These are phyloP conservation scores for Sphenopsis melanotis DNA, from an alignment of 2,797 vertebrate species.

Conservation along the genomic window DNA sequence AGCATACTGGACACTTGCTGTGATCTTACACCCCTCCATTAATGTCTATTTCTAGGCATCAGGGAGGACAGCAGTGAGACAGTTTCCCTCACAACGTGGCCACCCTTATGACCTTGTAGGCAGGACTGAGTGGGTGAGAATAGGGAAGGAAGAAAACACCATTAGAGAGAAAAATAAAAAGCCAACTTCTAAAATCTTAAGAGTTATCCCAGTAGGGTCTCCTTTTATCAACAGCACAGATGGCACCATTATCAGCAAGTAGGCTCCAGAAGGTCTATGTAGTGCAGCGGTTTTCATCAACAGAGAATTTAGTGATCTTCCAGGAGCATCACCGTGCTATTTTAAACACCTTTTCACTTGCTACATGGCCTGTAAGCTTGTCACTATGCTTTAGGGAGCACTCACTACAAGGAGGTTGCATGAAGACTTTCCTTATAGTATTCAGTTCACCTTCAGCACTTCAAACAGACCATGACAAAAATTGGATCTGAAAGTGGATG, in stretches of 20 bases:
- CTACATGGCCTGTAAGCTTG: constrained; percentile 4
- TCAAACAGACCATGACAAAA: background rate
- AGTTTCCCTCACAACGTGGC: background rate
- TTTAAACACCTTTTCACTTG: background rate
- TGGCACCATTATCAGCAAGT: background rate
- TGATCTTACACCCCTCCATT: background rate
- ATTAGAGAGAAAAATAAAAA: background rate
- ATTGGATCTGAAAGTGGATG: constrained; percentile 4
- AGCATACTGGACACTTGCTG: background rate
- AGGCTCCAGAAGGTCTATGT: background rate
- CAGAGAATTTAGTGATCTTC: background rate
- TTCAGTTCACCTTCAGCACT: background rate
- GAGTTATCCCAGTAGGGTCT: background rate
- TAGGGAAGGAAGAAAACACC: background rate
- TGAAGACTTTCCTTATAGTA: background rate
- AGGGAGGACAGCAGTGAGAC: background rate
- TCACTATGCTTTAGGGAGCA: background rate
- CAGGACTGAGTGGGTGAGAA: background rate
- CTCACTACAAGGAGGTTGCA: background rate
- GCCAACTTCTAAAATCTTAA: background rate
- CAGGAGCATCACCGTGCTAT: background rate
- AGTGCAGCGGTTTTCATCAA: background rate
- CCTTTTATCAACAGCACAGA: background rate
- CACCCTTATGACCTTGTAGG: background rate
- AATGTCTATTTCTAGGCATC: background rate